phyloP scores from a whole-genome alignment of 2,113 vertebrate genomes.

The Drymodes brunneopygia region DNA sequence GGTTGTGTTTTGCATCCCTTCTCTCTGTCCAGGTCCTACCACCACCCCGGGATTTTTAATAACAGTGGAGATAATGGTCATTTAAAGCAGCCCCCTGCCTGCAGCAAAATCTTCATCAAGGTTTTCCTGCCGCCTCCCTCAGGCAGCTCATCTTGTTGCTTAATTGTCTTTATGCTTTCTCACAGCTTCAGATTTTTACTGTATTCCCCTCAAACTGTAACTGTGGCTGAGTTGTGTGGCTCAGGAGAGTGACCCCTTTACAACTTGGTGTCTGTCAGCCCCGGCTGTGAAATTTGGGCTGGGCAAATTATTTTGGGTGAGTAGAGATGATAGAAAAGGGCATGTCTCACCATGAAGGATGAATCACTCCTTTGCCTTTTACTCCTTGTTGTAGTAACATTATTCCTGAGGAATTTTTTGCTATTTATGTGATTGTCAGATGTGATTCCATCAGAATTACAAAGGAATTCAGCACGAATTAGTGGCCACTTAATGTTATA shows the following conservation, averaged over 20 bases:
- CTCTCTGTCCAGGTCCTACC: neutral
- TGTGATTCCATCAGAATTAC: conserved; percentile 48
- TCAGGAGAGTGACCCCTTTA: conserved; percentile 13
- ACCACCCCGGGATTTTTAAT: neutral
- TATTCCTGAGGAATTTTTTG: conserved; percentile 50
- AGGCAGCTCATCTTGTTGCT: conserved; percentile 2
- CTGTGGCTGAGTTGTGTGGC: neutral
- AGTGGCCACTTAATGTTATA: conserved; percentile 46
- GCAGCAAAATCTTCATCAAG: conserved; percentile 50
- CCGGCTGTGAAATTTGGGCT: conserved; percentile 51
- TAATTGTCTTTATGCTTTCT: conserved; percentile 49
- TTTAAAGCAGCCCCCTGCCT: conserved; percentile 31
- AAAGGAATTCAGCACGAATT: conserved; percentile 53
- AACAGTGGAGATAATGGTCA: neutral
- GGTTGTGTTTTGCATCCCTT: neutral
- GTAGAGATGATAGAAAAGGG: conserved; percentile 64
- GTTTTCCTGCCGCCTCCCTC: conserved; percentile 16
- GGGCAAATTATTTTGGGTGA: conserved; percentile 62
- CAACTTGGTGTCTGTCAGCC: conserved; percentile 8
- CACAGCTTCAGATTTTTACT: conserved; percentile 8
- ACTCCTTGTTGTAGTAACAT: conserved; percentile 49
- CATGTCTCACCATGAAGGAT: conserved; percentile 51
- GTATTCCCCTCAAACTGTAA: neutral
- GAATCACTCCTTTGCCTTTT: conserved; percentile 49
- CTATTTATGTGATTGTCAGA: conserved; percentile 61